A percentile compares a stretch with the other conserved stretches of the same genome.
These are phyloP conservation scores for Myodes glareolus DNA, from an alignment of 2,113 vertebrate genomes.

Conservation along the genomic window DNA sequence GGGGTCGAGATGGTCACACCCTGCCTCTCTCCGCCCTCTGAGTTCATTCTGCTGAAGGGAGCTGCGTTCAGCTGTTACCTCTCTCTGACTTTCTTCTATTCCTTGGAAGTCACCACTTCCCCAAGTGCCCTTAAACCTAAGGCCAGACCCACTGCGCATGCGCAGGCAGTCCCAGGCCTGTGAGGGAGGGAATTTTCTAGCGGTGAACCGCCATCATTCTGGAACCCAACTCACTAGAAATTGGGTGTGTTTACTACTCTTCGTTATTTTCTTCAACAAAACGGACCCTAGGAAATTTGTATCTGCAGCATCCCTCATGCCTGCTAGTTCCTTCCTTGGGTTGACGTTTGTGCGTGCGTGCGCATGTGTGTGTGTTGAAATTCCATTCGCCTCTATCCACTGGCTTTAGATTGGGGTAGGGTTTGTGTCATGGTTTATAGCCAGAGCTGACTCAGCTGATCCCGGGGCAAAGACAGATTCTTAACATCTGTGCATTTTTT, in stretches of 20 bases:
- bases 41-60: constrained; percentile 14
- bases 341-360: background rate
- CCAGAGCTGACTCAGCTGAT: background rate
- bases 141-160: background rate
- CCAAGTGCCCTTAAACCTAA: background rate
- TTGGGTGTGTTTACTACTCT: background rate
- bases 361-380: background rate
- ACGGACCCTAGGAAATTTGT: background rate
- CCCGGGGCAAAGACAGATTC: background rate
- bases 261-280: constrained; percentile 3
- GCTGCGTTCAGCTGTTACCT: background rate
- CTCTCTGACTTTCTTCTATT: constrained; percentile 1
- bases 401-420: background rate
- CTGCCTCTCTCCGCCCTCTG: background rate
- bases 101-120: constrained; percentile 6
- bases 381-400: background rate
- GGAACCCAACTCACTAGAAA: background rate
- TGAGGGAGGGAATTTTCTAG: background rate
- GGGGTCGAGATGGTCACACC: background rate
- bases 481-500: background rate
- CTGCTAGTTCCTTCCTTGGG: background rate
- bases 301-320: background rate
- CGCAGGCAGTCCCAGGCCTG: background rate
- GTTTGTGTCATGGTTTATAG: no score
- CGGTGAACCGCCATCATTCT: background rate